phyloP scores from a whole-genome alignment of 2,797 vertebrate species.

The Myotis myotis region DNA sequence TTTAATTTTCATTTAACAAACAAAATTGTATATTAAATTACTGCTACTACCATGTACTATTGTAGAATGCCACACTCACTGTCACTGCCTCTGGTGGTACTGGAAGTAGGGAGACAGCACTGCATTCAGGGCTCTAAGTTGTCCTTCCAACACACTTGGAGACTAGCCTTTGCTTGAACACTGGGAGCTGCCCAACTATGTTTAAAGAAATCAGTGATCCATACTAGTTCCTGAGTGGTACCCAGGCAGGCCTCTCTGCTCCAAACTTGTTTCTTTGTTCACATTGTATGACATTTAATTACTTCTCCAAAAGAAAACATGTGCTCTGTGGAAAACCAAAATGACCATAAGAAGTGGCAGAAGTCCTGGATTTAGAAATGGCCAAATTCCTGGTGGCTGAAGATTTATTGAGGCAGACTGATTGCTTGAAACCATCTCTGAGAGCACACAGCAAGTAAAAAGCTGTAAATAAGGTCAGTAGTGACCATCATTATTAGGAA shows the following conservation, averaged over 20 bases:
- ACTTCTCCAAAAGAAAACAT: not conserved
- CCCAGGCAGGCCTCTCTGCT: not conserved
- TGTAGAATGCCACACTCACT: not conserved
- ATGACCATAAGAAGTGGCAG: not conserved
- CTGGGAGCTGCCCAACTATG: not conserved
- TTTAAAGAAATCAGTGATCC: not conserved
- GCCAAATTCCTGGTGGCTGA: not conserved
- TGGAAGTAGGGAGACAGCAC: not conserved
- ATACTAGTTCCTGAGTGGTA: not conserved
- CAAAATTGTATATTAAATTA: not conserved
- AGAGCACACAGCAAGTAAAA: not conserved
- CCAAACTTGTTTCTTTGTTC: not conserved
- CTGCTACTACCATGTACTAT: not conserved
- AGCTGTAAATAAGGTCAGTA: not conserved
- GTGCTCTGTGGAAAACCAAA: not conserved
- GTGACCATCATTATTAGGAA: not conserved
- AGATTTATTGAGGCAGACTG: not conserved
- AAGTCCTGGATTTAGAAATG: not conserved
- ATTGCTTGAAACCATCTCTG: not conserved
- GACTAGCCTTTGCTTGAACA: not conserved
- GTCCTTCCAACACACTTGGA: not conserved
- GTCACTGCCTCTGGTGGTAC: not conserved
- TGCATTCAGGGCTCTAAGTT: not conserved
- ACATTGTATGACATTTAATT: not conserved
- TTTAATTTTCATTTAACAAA: conserved; percentile 19